phyloP scores from a whole-genome alignment of 2,113 vertebrate genomes.

The Lepidothrix coronata region DNA sequence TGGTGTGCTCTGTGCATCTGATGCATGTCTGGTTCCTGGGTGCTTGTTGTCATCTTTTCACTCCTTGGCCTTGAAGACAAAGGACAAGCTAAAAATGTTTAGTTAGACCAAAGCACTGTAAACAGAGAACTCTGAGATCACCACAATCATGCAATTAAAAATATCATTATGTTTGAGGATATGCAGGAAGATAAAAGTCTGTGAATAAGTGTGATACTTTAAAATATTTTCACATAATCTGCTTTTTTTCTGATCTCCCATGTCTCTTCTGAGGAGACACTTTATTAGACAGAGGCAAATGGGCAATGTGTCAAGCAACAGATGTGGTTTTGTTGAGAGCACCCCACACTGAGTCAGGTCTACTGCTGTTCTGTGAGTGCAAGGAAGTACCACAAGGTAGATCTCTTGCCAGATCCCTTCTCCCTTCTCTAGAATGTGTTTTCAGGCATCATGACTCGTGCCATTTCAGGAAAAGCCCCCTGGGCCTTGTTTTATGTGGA shows the following conservation, averaged over 20 bases:
- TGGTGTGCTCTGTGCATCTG: not conserved
- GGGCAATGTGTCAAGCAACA: not conserved
- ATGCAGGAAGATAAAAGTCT: not conserved
- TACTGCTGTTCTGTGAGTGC: not conserved
- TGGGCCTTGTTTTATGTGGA: not conserved
- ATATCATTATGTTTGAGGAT: not conserved
- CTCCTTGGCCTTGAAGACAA: not conserved
- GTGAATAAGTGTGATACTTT: not conserved
- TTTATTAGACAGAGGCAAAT: not conserved
- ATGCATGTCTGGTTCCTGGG: not conserved
- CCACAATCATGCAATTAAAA: not conserved
- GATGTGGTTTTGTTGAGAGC: slow-evolving; percentile 27
- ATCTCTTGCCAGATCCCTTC: not conserved
- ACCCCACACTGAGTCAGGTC: slow-evolving; percentile 14
- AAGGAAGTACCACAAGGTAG: not conserved
- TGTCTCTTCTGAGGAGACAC: not conserved
- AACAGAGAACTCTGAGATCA: slow-evolving; percentile 21
- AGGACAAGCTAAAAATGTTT: not conserved
- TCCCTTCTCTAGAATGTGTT: not conserved
- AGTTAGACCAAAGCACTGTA: not conserved
- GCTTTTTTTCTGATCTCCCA: not conserved
- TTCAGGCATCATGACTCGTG: not conserved
- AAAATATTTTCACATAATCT: slow-evolving; percentile 1
- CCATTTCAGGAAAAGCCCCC: not conserved
- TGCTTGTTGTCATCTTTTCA: not conserved